phyloP scores from a whole-genome alignment of 2,797 vertebrate species.

The Melanotaenia pygmaea region DNA sequence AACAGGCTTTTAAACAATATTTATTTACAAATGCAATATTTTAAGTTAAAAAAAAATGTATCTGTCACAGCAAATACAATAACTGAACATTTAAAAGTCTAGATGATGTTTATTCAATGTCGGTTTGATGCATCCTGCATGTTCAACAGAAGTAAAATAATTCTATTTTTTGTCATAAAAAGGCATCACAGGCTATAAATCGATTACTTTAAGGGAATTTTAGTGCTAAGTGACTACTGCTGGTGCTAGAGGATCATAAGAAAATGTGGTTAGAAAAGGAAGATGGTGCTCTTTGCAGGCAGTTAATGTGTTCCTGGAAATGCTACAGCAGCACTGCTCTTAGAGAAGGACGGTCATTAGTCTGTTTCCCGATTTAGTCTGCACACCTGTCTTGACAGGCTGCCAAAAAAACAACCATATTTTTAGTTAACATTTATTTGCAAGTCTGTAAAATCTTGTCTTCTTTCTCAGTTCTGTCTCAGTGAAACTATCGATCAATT shows the following conservation, averaged over 20 bases:
- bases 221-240: slow-evolving; percentile 23
- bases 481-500: slow-evolving; percentile 28
- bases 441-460: neutral
- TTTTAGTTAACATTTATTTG: slow-evolving; percentile 9
- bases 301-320: slow-evolving; percentile 76
- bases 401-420: slow-evolving; percentile 25
- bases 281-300: slow-evolving; percentile 38
- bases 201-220: slow-evolving; percentile 46
- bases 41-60: slow-evolving; percentile 8
- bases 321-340: slow-evolving; percentile 43
- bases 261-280: slow-evolving; percentile 63
- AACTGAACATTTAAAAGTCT: neutral
- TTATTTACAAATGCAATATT: slow-evolving; percentile 7
- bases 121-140: neutral
- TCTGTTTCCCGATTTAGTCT: slow-evolving; percentile 38
- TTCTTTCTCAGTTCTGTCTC: slow-evolving; percentile 8
- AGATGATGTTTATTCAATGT: neutral
- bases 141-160: neutral
- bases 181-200: slow-evolving; percentile 22
- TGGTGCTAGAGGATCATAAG: slow-evolving; percentile 41
- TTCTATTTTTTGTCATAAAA: neutral
- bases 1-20: neutral
- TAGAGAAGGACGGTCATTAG: slow-evolving; percentile 56
- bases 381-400: slow-evolving; percentile 50
- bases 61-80: neutral